Percentiles rank a stretch among this genome's conserved stretches.
Conservation (phyloP, 2,113 vertebrate genomes). For the Rhinichthys klamathensis region DNA sequence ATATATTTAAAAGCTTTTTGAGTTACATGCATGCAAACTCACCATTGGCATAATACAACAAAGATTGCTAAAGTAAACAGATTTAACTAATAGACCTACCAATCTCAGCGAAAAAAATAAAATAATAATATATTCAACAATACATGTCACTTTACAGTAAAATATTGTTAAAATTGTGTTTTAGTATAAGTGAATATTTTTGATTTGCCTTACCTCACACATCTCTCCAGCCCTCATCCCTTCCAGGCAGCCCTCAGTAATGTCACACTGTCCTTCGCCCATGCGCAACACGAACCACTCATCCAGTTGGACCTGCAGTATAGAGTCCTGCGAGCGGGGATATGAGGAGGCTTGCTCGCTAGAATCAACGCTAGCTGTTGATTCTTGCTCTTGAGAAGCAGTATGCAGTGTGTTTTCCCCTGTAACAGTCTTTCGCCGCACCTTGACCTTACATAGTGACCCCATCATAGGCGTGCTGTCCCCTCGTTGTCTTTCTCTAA, state of each 20-base stretch:
- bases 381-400: slow-evolving; percentile 11
- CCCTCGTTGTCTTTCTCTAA: slow-evolving; percentile 55
- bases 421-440: slow-evolving; percentile 57
- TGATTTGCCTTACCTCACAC: slow-evolving; percentile 70
- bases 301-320: slow-evolving; percentile 74
- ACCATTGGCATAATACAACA: too few species aligned
- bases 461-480: slow-evolving; percentile 76
- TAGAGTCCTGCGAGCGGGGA: slow-evolving; percentile 66
- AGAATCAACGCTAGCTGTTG: neutral
- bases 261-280: slow-evolving; percentile 80
- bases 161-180: neutral
- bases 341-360: slow-evolving; percentile 3
- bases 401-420: neutral
- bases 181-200: neutral
- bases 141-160: neutral
- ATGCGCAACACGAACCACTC: slow-evolving; percentile 73
- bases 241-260: slow-evolving; percentile 83
- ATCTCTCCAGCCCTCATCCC: slow-evolving; percentile 80
- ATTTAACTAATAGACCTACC: too few species aligned
- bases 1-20: too few species aligned
- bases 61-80: too few species aligned
- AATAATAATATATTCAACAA: neutral
- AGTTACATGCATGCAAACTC: too few species aligned
- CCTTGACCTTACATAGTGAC: slow-evolving; percentile 77
- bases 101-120: neutral